Percentiles rank a stretch among this genome's conserved stretches.
Evolutionary conservation across 2,797 vertebrate genomes (phyloP).

Genomic region (Cuculus canorus): DNA sequence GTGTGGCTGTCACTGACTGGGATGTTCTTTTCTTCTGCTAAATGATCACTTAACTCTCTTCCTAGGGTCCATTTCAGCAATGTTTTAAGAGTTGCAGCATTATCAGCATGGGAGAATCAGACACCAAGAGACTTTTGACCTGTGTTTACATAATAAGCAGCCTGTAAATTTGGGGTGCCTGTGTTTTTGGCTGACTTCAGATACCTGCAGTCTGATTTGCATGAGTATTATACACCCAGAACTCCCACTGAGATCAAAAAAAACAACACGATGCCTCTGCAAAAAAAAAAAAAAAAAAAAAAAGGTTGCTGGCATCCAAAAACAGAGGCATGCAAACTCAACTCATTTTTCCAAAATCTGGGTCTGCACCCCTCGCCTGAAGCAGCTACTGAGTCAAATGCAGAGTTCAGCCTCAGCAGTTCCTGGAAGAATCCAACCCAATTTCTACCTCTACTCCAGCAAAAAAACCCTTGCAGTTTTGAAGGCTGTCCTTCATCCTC

Average conservation of each 20-base stretch:
- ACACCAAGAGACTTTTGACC: neutral
- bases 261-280: neutral
- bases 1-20: neutral
- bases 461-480: neutral
- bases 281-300: slow-evolving; percentile 51
- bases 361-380: neutral
- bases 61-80: neutral
- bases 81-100: neutral
- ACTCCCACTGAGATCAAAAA: slow-evolving; percentile 71
- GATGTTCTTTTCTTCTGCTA: neutral
- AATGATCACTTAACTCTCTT: neutral
- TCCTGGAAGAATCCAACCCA: neutral
- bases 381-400: neutral
- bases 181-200: slow-evolving; percentile 46
- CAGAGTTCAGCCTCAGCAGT: neutral
- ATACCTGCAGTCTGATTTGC: slow-evolving; percentile 48
- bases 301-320: slow-evolving; percentile 37
- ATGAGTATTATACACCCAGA: slow-evolving; percentile 45
- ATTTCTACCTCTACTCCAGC: neutral
- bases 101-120: slow-evolving; percentile 21
- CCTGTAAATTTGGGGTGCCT: slow-evolving; percentile 40
- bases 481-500: neutral
- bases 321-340: neutral
- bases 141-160: slow-evolving; percentile 17
- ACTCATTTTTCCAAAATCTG: neutral